Percentiles rank a stretch among this genome's conserved stretches.
These are phyloP conservation scores for Eurois occulta DNA, from an alignment of 2,888 invertebrate species.

Conservation along the genomic window DNA sequence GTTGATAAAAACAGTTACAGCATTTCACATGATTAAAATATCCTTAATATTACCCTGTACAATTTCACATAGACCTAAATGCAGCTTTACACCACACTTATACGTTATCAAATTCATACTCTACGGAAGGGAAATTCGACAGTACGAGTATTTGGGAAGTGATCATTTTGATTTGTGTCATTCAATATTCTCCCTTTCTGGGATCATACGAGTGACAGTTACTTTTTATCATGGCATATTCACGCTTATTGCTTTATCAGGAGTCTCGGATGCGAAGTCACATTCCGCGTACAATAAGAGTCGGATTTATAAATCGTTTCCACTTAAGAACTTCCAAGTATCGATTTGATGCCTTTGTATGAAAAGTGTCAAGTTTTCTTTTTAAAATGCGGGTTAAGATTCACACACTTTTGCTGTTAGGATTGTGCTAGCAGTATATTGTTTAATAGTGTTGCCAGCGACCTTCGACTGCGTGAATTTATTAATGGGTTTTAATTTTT, in stretches of 20 bases:
- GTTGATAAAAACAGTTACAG: background rate
- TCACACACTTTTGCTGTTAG: background rate
- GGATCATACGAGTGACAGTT: slow-evolving; percentile 7
- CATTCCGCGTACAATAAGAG: background rate
- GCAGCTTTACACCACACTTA: rapidly evolving
- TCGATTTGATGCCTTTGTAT: background rate
- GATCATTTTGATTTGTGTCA: slow-evolving; percentile 46
- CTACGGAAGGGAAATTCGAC: background rate
- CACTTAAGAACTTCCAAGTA: background rate
- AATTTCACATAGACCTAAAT: background rate
- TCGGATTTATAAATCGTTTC: background rate
- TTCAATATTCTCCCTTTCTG: slow-evolving; percentile 46
- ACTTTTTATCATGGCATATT: slow-evolving; percentile 43
- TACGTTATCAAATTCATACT: slow-evolving; percentile 28
- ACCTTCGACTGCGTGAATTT: no score
- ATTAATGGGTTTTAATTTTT: no score
- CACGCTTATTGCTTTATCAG: slow-evolving; percentile 25
- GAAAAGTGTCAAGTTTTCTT: background rate
- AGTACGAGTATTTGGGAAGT: slow-evolving; percentile 18
- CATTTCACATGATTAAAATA: background rate
- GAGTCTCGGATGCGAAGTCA: background rate
- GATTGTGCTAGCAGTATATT: no score
- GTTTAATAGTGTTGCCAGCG: no score
- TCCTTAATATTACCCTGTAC: background rate
- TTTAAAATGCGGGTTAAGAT: no score